These are phyloP conservation scores for Leptonema lineaticorne DNA, from an alignment of 1,140 invertebrate genomes.

Conservation along the genomic window DNA sequence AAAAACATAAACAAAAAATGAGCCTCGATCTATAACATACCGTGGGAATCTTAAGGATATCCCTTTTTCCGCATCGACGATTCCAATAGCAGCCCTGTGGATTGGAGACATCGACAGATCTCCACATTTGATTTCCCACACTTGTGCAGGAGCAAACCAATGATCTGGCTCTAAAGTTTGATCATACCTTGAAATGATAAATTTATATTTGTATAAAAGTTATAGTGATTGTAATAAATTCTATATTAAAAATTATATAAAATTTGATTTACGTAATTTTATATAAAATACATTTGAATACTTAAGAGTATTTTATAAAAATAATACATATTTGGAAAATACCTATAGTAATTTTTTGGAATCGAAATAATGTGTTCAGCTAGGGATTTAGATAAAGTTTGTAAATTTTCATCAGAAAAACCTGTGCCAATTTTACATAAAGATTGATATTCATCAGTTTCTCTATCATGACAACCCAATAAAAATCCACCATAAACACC, in stretches of 20 bases:
- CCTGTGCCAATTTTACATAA: slow-evolving; percentile 92
- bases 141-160: slow-evolving; percentile 91
- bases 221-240: background rate
- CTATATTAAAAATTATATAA: background rate
- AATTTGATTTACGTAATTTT: background rate
- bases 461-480: slow-evolving; percentile 93
- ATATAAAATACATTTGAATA: no score
- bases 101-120: slow-evolving; percentile 96
- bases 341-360: slow-evolving; percentile 82
- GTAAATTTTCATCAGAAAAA: slow-evolving; percentile 91
- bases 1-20: background rate
- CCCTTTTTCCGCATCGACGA: slow-evolving; percentile 90
- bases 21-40: slow-evolving; percentile 33
- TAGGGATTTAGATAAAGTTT: slow-evolving; percentile 75
- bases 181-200: slow-evolving; percentile 62
- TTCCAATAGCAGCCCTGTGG: slow-evolving; percentile 86
- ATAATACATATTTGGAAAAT: background rate
- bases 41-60: slow-evolving; percentile 94
- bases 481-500: slow-evolving; percentile 96
- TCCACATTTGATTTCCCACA: slow-evolving; percentile 99
- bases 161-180: slow-evolving; percentile 79
- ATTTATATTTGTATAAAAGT: background rate
- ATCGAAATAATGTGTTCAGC: slow-evolving; percentile 71
- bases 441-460: slow-evolving; percentile 90
- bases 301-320: no score